Evolutionary conservation across 2,888 invertebrate species (phyloP), one percentile per base, ranked within the genome.

Genomic region (Polylopha cassiicola): DNA sequence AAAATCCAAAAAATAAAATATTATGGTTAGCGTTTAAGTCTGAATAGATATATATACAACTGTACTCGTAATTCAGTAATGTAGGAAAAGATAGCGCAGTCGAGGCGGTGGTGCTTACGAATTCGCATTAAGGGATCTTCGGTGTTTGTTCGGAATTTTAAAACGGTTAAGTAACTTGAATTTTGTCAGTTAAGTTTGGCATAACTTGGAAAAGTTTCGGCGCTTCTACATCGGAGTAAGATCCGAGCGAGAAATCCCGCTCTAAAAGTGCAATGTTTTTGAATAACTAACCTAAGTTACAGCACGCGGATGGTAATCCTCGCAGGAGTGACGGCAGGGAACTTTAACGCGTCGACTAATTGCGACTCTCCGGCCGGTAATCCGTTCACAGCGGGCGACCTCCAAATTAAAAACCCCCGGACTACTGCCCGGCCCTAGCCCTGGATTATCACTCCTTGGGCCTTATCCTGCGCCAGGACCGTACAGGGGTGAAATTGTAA

Each of bases 301-400:
- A 46, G 34, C 33, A 42, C 53, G 53, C 55, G 49, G 57, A 41
- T 50, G 47, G 50, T 71, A 71, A 73, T 66, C 66, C 63, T 39
- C 37, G 37, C 47, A 52, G 47, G 58, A 60, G 57, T 62, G 57
- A 60, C 59, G 63, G 53, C 50, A 58, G 54, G 54, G 55, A 61
- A 61, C 65, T 67, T 64, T 62, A 61, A 60, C 62, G 63, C 58
- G 62, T 23, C 61, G 68, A 75, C 82, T 82, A 80, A 84, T 84
- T 82, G 79, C 74, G 54, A 69, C 63, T 67, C 70, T 56, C 61
- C 65, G 60, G 61, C 57, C 65, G 73, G 72, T 84, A 85, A 85
- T 84, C 84, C 81, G 64, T 68, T 72, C 81, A 63, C 84, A 78
- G 81, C 80, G 69, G 82, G 84, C 69, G 81, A 77, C 70, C 64